These are phyloP conservation scores for Sussaba pulchella DNA, from an alignment of 2,888 invertebrate species.

Conservation along the genomic window DNA sequence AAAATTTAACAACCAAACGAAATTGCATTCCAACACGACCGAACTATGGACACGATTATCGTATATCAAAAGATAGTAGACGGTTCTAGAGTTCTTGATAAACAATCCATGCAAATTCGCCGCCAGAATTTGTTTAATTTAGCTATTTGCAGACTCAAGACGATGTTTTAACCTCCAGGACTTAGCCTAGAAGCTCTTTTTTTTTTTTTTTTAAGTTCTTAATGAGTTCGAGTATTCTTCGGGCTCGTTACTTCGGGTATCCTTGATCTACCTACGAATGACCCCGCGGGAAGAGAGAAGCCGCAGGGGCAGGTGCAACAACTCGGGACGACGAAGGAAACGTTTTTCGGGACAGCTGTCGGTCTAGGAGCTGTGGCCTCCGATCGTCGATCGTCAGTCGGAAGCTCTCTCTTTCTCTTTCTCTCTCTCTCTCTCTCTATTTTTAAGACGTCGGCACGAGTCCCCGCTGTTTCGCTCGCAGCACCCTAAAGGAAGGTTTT, in stretches of 20 bases:
- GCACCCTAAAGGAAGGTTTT: conserved; percentile 43
- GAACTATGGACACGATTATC: too few relatives aligned
- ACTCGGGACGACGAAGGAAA: conserved; percentile 16
- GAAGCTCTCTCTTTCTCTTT: conserved; percentile 27
- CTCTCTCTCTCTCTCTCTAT: conserved; percentile 66
- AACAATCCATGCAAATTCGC: background rate
- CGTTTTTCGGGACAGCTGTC: conserved; percentile 60
- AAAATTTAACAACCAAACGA: too few relatives aligned
- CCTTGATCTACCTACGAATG: conserved; percentile 32
- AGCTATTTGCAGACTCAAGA: background rate
- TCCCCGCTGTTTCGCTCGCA: conserved; percentile 54
- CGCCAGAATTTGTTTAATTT: background rate
- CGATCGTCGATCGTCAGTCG: conserved; percentile 55
- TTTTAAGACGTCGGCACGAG: conserved; percentile 49
- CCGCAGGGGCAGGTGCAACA: conserved; percentile 58
- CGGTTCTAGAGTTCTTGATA: too few relatives aligned
- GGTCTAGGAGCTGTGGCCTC: conserved; percentile 55
- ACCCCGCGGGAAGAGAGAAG: background rate
- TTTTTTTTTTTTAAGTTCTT: background rate
- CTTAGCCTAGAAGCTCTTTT: too few relatives aligned
- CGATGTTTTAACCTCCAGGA: background rate
- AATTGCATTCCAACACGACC: too few relatives aligned
- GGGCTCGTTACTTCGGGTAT: conserved; percentile 22
- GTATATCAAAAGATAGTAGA: too few relatives aligned
- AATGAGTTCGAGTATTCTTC: conserved; percentile 6